Percentiles rank a stretch among this genome's conserved stretches.
phyloP scores from a whole-genome alignment of 1,140 invertebrate species.

The Liolophura sinensis region DNA sequence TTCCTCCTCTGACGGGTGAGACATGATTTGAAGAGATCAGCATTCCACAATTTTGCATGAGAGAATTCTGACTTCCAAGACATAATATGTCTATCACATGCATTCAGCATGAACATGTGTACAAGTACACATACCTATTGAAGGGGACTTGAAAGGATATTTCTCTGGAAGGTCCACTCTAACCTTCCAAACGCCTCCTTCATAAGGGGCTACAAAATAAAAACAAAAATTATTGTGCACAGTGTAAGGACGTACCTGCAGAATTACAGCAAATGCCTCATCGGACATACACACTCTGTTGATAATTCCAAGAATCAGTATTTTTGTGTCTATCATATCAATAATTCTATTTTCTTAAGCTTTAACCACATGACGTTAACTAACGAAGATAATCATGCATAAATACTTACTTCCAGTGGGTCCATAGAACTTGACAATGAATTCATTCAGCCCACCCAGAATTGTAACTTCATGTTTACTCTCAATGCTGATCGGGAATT shows the following conservation, averaged over 20 bases:
- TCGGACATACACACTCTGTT: neutral
- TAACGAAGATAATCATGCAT: conserved; percentile 6
- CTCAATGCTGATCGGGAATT: conserved; percentile 78
- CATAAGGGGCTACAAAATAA: conserved; percentile 85
- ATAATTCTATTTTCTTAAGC: neutral
- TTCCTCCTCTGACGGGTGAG: too few relatives aligned
- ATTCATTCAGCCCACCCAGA: conserved; percentile 96
- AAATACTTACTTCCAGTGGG: conserved; percentile 64
- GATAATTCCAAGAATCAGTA: neutral
- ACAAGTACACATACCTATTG: conserved; percentile 71
- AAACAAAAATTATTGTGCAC: neutral
- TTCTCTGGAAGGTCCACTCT: conserved; percentile 98
- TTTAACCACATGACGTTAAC: neutral
- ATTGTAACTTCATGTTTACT: conserved; percentile 99
- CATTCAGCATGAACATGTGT: neutral
- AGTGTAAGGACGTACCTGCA: too few relatives aligned
- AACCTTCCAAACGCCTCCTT: conserved; percentile 99
- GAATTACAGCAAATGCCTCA: too few relatives aligned
- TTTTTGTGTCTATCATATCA: neutral
- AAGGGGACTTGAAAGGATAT: conserved; percentile 99
- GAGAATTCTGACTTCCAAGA: too few relatives aligned
- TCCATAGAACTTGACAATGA: conserved; percentile 99
- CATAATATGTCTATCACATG: neutral
- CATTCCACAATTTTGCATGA: too few relatives aligned
- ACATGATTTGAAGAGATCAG: too few relatives aligned